Conservation (phyloP, 2,888 invertebrate species). For the Drosophila subsilvestris region DNA sequence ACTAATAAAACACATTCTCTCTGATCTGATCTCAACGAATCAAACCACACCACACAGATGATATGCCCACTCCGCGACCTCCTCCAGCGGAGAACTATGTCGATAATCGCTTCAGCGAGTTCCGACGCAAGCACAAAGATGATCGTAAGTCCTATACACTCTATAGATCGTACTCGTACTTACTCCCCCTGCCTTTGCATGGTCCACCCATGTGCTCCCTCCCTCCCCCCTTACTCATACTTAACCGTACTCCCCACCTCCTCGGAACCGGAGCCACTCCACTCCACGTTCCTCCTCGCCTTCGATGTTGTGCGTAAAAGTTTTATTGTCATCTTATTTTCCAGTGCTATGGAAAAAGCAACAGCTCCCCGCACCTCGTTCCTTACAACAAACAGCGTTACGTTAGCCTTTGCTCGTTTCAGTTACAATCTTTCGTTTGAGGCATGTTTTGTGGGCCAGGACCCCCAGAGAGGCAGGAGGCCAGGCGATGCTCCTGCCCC, state of each 20-base stretch:
- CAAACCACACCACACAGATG: constrained; percentile 64
- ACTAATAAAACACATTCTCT: constrained; percentile 4
- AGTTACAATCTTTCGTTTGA: constrained; percentile 71
- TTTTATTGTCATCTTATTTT: constrained; percentile 75
- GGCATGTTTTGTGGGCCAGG: constrained; percentile 70
- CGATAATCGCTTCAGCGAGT: constrained; percentile 84
- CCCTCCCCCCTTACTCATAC: neutral
- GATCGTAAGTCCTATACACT: constrained; percentile 86
- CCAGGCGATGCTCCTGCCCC: constrained; percentile 17
- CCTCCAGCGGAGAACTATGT: constrained; percentile 82
- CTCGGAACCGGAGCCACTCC: constrained; percentile 7
- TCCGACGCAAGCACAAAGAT: constrained; percentile 88
- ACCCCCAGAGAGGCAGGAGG: constrained; percentile 11
- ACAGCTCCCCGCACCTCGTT: constrained; percentile 61
- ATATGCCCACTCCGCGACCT: constrained; percentile 82
- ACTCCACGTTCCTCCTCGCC: constrained; percentile 67
- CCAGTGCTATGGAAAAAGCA: constrained; percentile 76
- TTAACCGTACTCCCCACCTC: too few species aligned
- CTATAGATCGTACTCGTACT: constrained; percentile 5
- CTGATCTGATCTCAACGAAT: constrained; percentile 30
- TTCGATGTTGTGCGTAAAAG: constrained; percentile 81
- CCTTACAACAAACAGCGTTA: constrained; percentile 34
- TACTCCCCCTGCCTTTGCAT: constrained; percentile 31
- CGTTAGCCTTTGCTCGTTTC: constrained; percentile 74
- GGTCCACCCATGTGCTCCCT: constrained; percentile 22